Evolutionary conservation across 2,888 invertebrate genomes (phyloP), one percentile per base, ranked within the genome.

Genomic region (Tetramorium bicarinatum): DNA sequence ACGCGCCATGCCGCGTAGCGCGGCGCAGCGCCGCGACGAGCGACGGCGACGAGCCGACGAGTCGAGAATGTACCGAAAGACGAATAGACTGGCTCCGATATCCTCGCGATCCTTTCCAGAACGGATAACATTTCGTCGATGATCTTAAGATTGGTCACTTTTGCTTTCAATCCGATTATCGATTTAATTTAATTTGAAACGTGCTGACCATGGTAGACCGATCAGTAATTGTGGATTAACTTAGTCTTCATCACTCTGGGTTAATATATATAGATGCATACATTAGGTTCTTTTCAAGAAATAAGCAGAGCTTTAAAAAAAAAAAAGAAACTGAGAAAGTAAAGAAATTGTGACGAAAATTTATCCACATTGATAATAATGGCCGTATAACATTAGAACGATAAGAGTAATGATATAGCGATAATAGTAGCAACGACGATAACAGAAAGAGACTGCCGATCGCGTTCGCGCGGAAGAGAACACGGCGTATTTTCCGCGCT

Each of bases 1-100:
- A 90, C 90, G 87, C 88, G 90, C 90, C 86, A 91, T 91, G 89
- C 91, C 91, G 90, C 88, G 87, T 84, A 85, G 86, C 76, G 74
- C 85, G 64, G 56, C 76, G 87, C 85, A 85, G 86, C 69, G 79
- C 85, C 62, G 69, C 83, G 77, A 67, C 67, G 52, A 61, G 76
- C 76, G 76, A 76, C 76, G 76, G 76, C 66, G 76, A 76, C 76
- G 74, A 49, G 21, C 54, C 75, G 79, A 47, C 72, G 80, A 66
- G 64, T 3, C 82, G 82, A 44, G 59, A 56, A 49, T 49, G 25
- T 38, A 21, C n/a, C 21, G n/a, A 79, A 84, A 87, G 66, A 85
- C 85, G 59, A 38, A 64, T 59, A 59, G 29, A 66, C 34, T 59
- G 34, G 25, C 49, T 47, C 34, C 47, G n/a, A n/a, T 13, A 38